A percentile compares a stretch with the other conserved stretches of the same genome.
Conservation (phyloP, 2,888 invertebrate species). For the Crocallis elinguaria region DNA sequence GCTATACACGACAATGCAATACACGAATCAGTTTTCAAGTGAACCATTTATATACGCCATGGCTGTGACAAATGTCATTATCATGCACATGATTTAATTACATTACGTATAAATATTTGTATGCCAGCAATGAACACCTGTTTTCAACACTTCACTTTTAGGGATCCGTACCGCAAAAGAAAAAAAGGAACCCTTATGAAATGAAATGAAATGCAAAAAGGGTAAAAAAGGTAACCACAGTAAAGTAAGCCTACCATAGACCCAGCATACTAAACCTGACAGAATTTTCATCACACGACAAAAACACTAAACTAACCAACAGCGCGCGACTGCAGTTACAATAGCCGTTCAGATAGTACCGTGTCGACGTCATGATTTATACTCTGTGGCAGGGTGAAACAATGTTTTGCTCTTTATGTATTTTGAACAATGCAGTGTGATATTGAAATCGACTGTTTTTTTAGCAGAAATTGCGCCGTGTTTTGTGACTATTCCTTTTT, state of each 20-base stretch:
- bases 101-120: too few species aligned
- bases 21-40: too few species aligned
- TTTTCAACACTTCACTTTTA: too few species aligned
- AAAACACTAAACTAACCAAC: neutral
- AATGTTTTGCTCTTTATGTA: neutral
- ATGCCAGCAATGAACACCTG: too few species aligned
- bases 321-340: neutral
- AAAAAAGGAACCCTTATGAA: too few species aligned
- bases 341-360: neutral
- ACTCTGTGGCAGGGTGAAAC: neutral
- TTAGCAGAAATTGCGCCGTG: neutral
- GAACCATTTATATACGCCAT: too few species aligned
- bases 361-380: constrained; percentile 1
- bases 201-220: neutral
- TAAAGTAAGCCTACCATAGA: too few species aligned
- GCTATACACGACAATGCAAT: too few species aligned
- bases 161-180: too few species aligned
- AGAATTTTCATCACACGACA: constrained; percentile 1
- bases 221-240: neutral
- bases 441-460: neutral
- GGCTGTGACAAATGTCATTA: too few species aligned
- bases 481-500: too few species aligned
- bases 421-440: neutral
- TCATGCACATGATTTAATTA: too few species aligned
- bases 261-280: neutral